Evolutionary conservation across 2,113 vertebrate species (phyloP).

Genomic region (Cheirogaleus medius): DNA sequence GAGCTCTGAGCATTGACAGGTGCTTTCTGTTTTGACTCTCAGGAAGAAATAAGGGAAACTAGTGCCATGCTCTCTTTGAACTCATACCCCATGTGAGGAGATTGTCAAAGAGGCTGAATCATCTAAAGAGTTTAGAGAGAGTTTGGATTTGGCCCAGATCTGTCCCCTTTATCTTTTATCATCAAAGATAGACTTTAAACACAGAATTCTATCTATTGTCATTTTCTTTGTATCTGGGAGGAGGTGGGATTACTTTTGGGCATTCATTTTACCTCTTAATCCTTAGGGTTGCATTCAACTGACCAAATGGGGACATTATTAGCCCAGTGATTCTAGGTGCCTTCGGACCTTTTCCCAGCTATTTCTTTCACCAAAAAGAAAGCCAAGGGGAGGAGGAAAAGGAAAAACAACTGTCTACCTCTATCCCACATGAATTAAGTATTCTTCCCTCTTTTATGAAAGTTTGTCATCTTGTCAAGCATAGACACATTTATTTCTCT

Average conservation of each 20-base stretch:
- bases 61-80: neutral
- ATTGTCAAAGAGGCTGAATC: neutral
- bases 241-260: neutral
- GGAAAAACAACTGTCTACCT: neutral
- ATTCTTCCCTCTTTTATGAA: neutral
- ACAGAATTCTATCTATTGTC: neutral
- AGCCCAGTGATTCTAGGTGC: neutral
- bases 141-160: neutral
- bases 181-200: neutral
- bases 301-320: neutral
- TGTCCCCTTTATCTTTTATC: neutral
- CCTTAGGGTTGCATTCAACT: neutral
- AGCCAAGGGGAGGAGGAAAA: neutral
- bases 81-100: neutral
- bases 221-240: neutral
- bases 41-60: neutral
- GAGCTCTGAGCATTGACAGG: neutral
- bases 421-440: neutral
- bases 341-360: neutral
- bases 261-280: neutral
- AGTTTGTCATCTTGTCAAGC: neutral
- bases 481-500: neutral
- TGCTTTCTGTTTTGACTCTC: neutral
- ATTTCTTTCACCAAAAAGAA: slow-evolving; percentile 11
- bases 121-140: neutral